These are phyloP conservation scores for Eupithecia dodoneata DNA, from an alignment of 2,888 invertebrate genomes.

Conservation along the genomic window DNA sequence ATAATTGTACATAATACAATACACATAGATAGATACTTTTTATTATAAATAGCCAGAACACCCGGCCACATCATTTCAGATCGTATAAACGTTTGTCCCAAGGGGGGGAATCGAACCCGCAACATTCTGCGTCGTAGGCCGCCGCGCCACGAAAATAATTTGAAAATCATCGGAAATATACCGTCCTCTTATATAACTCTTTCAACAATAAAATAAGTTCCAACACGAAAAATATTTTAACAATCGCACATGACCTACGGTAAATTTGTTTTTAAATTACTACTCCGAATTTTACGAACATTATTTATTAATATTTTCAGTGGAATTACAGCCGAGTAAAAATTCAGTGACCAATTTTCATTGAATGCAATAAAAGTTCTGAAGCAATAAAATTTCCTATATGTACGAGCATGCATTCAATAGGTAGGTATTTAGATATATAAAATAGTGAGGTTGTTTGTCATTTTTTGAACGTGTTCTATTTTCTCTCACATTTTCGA, in stretches of 20 bases:
- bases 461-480: background rate
- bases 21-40: too few species aligned
- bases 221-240: background rate
- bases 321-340: background rate
- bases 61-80: too few species aligned
- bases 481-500: background rate
- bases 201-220: background rate
- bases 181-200: background rate
- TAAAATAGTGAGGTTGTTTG: background rate
- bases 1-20: too few species aligned
- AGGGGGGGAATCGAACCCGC: too few species aligned
- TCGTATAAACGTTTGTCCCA: too few species aligned
- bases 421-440: background rate
- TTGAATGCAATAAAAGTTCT: conserved; percentile 4
- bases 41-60: too few species aligned
- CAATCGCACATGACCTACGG: background rate
- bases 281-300: background rate
- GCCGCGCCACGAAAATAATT: too few species aligned
- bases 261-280: conserved; percentile 1
- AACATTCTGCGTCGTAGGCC: too few species aligned
- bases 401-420: background rate
- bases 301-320: background rate
- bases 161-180: background rate
- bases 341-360: conserved; percentile 11
- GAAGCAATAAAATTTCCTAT: background rate